Evolutionary conservation across 2,797 vertebrate species (phyloP).

Genomic region (Carcharodon carcharias): DNA sequence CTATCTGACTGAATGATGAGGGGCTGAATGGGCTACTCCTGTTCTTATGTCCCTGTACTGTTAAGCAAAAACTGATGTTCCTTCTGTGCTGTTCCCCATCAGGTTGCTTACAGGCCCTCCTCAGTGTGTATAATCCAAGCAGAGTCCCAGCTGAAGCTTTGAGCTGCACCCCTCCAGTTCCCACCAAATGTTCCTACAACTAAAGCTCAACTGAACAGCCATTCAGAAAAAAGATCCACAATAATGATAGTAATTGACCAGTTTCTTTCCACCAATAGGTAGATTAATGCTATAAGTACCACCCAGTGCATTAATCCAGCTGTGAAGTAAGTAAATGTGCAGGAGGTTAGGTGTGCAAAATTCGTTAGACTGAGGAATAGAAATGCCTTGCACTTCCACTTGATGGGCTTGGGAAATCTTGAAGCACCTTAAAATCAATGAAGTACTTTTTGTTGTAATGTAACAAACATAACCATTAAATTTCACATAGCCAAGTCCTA

Average conservation of each 20-base stretch:
- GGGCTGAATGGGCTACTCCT: neutral
- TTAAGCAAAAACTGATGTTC: neutral
- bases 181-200: neutral
- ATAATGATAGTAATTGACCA: neutral
- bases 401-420: neutral
- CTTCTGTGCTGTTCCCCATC: neutral
- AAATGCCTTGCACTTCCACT: neutral
- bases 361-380: neutral
- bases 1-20: neutral
- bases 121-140: neutral
- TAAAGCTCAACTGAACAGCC: neutral
- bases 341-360: neutral
- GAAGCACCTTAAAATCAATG: neutral
- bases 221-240: neutral
- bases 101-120: neutral
- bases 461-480: neutral
- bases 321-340: no score
- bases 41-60: neutral
- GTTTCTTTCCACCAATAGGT: neutral
- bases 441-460: neutral
- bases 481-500: neutral
- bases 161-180: neutral
- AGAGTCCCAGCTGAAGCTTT: neutral
- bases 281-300: neutral
- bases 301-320: neutral